Evolutionary conservation across 2,113 vertebrate species (phyloP).

Genomic region (Entelurus aequoreus): DNA sequence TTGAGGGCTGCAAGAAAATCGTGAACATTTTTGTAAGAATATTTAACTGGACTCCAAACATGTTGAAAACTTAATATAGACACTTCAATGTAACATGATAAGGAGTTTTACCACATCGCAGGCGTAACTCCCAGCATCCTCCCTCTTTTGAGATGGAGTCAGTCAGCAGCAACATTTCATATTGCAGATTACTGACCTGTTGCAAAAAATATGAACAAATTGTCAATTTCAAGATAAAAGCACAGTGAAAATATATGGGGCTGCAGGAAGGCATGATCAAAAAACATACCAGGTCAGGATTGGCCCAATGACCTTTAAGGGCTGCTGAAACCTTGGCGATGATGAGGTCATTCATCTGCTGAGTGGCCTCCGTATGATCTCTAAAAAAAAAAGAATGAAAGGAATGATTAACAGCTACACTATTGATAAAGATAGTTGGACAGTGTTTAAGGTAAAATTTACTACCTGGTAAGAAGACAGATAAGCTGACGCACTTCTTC

Average conservation of each 20-base stretch:
- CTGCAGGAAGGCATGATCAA: neutral
- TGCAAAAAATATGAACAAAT: neutral
- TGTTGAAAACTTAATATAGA: neutral
- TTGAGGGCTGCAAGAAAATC: constrained; percentile 79
- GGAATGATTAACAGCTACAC: neutral
- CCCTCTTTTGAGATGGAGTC: constrained; percentile 98
- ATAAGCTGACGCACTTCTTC: constrained; percentile 95
- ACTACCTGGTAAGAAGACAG: constrained; percentile 91
- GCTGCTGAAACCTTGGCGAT: constrained; percentile 94
- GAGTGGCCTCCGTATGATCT: constrained; percentile 95
- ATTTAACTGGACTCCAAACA: neutral
- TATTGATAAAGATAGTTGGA: neutral
- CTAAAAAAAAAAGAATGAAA: constrained; percentile 54
- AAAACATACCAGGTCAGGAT: constrained; percentile 88
- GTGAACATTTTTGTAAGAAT: neutral
- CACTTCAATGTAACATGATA: neutral
- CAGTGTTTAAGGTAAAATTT: neutral
- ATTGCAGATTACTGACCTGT: constrained; percentile 95
- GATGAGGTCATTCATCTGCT: constrained; percentile 97
- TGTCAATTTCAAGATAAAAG: constrained; percentile 2
- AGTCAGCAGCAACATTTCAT: constrained; percentile 94
- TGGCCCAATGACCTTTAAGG: constrained; percentile 96
- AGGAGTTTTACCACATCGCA: constrained; percentile 83
- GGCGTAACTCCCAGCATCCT: constrained; percentile 93
- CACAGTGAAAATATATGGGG: neutral